Base-by-base conservation (phyloP, 2,797 vertebrate species). In the Coccyzus lansbergi region DNA sequence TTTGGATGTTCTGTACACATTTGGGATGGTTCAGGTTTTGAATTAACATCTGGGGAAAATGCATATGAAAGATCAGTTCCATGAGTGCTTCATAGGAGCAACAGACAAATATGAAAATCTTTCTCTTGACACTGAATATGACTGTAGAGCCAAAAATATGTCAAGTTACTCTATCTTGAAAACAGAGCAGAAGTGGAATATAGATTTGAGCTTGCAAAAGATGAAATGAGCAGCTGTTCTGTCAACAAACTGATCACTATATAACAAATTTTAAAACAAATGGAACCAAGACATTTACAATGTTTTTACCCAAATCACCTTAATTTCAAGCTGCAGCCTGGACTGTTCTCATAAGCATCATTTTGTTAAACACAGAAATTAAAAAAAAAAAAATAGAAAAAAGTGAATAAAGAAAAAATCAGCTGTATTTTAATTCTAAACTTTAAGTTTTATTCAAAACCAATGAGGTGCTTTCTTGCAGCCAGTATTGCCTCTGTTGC, bases 111-210 rank as follows among this genome's bases (percentile, higher is more conserved):
- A 92, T 58, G 79, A 84, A 95, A 96, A 93, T 91, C 84, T 96
- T 95, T 94, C 95, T 96, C 92, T 97, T 92, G 79, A 96, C 94
- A 91, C 69, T 7, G 13, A 95, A 84, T 95, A 87, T 70, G 92
- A 79, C 86, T 88, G 64, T 64, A 91, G 44, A 96, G 96, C 96
- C 97, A 96, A 96, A 96, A 96, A 96, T 93, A 93, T 96, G 94
- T 97, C 97, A 97, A 92, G 91, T 93, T 91, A 58, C 46, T 94
- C 29, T 33, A 33, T 95, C 94, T 83, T 83, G 58, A 72, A 91
- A 94, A 80, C 92, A 95, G 92, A 96, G 64, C 60, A 92, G 85
- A 86, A 92, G 51, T 34, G 29, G 22, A 95, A 95, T 97, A 96
- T 81, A 95, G 89, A 96, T 96, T 95, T 95, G 77, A 97, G 92